A percentile compares a stretch with the other conserved stretches of the same genome.
Evolutionary conservation across 2,888 invertebrate genomes (phyloP).

Genomic region (Anarsia innoxiella): DNA sequence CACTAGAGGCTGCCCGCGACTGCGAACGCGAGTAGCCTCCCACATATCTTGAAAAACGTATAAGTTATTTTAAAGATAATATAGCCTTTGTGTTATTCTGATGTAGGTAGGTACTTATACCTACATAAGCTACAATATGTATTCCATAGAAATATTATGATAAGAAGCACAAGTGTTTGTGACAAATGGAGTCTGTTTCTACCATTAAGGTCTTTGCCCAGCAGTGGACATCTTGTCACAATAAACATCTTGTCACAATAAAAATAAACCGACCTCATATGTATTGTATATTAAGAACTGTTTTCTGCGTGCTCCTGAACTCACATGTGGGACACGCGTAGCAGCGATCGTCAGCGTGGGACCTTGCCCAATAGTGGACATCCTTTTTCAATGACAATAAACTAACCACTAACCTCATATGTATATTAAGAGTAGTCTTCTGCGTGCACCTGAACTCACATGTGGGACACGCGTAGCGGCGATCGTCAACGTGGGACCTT

Average conservation of each 20-base stretch:
- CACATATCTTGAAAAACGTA: too few relatives aligned
- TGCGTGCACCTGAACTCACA: conserved; percentile 50
- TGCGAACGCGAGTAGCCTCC: too few relatives aligned
- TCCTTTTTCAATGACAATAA: conserved; percentile 40
- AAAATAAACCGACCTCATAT: conserved; percentile 19
- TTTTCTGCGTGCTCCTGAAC: conserved; percentile 43
- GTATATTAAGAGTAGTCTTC: conserved; percentile 49
- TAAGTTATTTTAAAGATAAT: too few relatives aligned
- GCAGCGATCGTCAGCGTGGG: conserved; percentile 6
- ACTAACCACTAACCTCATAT: conserved; percentile 54
- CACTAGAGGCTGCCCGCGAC: too few relatives aligned
- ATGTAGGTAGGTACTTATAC: too few relatives aligned
- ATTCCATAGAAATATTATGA: too few relatives aligned
- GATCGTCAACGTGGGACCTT: conserved; percentile 34
- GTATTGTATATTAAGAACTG: conserved; percentile 54
- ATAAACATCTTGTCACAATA: not conserved
- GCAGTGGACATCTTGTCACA: conserved; percentile 3
- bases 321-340: conserved; percentile 53
- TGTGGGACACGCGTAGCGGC: conserved; percentile 48
- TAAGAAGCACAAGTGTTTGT: too few relatives aligned
- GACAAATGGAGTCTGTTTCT: too few relatives aligned
- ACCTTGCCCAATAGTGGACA: conserved; percentile 28
- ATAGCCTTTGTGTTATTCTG: too few relatives aligned
- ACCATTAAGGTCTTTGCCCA: too few relatives aligned
- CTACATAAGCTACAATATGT: too few relatives aligned